Evolutionary conservation across 2,113 vertebrate species (phyloP).

Genomic region (Dipodomys spectabilis): DNA sequence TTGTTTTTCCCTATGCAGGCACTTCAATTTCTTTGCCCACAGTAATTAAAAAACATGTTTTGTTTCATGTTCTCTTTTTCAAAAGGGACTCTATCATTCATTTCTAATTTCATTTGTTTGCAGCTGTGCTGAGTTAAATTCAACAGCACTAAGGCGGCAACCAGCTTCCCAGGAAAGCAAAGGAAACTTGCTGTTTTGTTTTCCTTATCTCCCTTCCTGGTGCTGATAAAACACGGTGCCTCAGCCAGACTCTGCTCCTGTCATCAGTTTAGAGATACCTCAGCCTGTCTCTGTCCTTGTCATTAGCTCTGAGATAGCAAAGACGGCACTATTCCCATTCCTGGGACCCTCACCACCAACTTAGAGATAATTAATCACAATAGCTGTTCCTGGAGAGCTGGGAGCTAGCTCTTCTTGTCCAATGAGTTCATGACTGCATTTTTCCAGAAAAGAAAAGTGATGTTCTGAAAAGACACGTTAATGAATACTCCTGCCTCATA

Average conservation of each 20-base stretch:
- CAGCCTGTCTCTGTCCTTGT: too few relatives aligned
- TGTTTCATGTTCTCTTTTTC: constrained; percentile 70
- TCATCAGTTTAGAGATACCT: neutral
- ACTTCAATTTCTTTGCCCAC: constrained; percentile 24
- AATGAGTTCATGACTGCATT: neutral
- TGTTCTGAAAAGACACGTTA: constrained; percentile 30
- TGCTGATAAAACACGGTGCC: constrained; percentile 28
- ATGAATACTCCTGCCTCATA: neutral
- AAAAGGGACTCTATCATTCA: constrained; percentile 64
- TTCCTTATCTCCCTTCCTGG: constrained; percentile 57
- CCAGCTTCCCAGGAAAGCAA: constrained; percentile 43
- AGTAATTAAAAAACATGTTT: constrained; percentile 42
- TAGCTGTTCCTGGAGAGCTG: neutral
- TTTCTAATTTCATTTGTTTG: constrained; percentile 72
- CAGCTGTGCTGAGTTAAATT: constrained; percentile 69
- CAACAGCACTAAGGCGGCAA: neutral
- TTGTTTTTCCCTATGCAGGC: constrained; percentile 34
- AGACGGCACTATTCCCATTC: neutral
- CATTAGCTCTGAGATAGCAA: too few relatives aligned
- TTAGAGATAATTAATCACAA: constrained; percentile 45
- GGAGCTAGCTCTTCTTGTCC: neutral
- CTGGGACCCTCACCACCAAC: neutral
- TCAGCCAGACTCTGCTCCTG: neutral
- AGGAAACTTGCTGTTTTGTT: constrained; percentile 44
- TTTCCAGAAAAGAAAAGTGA: constrained; percentile 42